Evolutionary conservation across 2,888 invertebrate species (phyloP).

Genomic region (Sarcophaga variegata): DNA sequence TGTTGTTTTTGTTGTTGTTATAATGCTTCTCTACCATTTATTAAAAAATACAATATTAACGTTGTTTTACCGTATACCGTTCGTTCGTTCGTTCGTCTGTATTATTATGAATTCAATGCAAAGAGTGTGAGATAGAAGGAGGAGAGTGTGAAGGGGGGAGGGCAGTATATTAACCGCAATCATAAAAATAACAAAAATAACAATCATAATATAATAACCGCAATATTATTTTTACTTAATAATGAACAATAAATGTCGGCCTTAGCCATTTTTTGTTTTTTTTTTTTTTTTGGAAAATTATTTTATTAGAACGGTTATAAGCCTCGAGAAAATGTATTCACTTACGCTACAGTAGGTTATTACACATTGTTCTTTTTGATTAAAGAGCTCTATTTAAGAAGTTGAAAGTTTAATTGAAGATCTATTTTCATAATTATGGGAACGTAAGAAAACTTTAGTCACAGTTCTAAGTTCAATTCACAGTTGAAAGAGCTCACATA

Average conservation of each 20-base stretch:
- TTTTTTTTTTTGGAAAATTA: not conserved
- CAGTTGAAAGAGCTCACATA: too few relatives aligned
- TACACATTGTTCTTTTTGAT: too few relatives aligned
- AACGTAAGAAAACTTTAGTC: too few relatives aligned
- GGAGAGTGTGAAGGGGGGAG: not conserved
- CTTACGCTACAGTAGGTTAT: not conserved
- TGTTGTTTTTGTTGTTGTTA: conserved; percentile 7
- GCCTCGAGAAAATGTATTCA: not conserved
- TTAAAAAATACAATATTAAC: conserved; percentile 55
- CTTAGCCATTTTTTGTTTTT: not conserved
- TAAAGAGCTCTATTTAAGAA: too few relatives aligned
- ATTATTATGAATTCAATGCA: conserved; percentile 17
- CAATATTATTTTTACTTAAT: conserved; percentile 77
- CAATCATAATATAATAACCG: conserved; percentile 78
- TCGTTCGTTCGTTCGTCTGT: not conserved
- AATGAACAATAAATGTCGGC: conserved; percentile 64
- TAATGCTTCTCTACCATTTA: conserved; percentile 51
- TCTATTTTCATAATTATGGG: too few relatives aligned
- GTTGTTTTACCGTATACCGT: not conserved
- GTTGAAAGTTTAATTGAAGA: too few relatives aligned
- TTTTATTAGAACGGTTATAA: not conserved
- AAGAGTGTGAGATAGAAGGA: not conserved
- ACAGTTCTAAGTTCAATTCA: too few relatives aligned
- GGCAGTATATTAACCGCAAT: conserved; percentile 64
- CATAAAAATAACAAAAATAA: conserved; percentile 76